Conservation (phyloP, 2,797 vertebrate genomes). For the Takifugu ocellatus region DNA sequence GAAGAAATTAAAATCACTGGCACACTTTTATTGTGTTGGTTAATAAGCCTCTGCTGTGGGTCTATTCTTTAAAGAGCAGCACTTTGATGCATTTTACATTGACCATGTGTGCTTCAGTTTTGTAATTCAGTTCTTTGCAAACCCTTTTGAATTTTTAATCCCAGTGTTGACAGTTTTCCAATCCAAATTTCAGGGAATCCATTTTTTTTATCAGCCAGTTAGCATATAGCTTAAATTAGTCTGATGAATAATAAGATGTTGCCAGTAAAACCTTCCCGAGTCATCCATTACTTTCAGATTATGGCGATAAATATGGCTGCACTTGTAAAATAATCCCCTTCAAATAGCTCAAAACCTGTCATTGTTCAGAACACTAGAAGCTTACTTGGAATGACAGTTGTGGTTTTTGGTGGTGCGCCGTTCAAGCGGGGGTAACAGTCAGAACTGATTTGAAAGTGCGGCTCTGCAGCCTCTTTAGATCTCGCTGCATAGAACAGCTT, state of each 20-base stretch:
- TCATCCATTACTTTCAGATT: conserved; percentile 29
- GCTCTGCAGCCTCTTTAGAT: conserved; percentile 57
- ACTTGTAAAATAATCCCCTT: conserved; percentile 21
- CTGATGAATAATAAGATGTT: conserved; percentile 21
- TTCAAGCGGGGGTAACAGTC: conserved; percentile 45
- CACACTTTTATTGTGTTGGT: conserved; percentile 24
- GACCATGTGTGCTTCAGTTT: no score
- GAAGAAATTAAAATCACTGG: conserved; percentile 10
- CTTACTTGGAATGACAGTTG: conserved; percentile 41
- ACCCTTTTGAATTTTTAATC: no score
- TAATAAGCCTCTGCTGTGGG: conserved; percentile 12
- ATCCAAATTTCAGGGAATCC: conserved; percentile 15
- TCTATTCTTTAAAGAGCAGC: conserved; percentile 8
- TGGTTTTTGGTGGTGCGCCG: conserved; percentile 49
- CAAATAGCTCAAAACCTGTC: conserved; percentile 24
- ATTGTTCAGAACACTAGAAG: conserved; percentile 28
- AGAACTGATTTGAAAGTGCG: conserved; percentile 48
- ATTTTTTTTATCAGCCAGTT: conserved; percentile 21
- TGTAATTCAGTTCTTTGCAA: no score
- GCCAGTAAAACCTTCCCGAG: conserved; percentile 16
- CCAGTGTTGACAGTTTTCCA: no score
- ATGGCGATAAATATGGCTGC: conserved; percentile 22
- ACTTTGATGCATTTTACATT: conserved; percentile 3
- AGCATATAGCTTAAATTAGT: conserved; percentile 5
- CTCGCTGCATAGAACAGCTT: conserved; percentile 53